These are phyloP conservation scores for Myotis brandtii DNA, from an alignment of 2,113 vertebrate genomes.

Conservation along the genomic window DNA sequence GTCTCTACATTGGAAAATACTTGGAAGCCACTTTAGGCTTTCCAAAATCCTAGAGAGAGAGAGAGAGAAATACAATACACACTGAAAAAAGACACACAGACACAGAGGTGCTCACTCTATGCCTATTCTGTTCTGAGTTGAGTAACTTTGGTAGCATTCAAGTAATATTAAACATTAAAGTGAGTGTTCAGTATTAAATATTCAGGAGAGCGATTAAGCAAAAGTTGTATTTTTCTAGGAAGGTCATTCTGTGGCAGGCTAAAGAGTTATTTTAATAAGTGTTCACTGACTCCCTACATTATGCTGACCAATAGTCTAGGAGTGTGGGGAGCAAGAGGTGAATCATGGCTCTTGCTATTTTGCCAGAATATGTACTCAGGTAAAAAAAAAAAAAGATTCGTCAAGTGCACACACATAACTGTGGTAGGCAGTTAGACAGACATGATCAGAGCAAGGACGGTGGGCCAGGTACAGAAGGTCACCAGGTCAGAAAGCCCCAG, in stretches of 20 bases:
- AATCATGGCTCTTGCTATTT: neutral
- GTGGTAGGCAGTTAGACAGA: neutral
- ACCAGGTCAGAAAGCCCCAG: neutral
- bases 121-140: neutral
- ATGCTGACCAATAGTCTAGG: neutral
- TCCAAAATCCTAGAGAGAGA: neutral
- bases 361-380: neutral
- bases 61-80: neutral
- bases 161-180: neutral
- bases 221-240: slow-evolving; percentile 8
- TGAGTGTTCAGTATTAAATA: neutral
- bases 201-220: neutral
- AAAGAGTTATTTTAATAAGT: neutral
- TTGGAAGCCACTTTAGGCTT: slow-evolving; percentile 15
- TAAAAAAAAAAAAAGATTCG: neutral
- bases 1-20: slow-evolving; percentile 46
- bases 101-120: neutral
- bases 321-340: neutral
- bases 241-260: neutral
- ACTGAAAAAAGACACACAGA: neutral
- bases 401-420: neutral
- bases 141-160: neutral
- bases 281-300: neutral
- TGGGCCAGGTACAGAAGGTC: neutral
- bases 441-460: neutral